A percentile compares a stretch with the other conserved stretches of the same genome.
Evolutionary conservation across 2,888 invertebrate species (phyloP).

Genomic region (Macaria notata): DNA sequence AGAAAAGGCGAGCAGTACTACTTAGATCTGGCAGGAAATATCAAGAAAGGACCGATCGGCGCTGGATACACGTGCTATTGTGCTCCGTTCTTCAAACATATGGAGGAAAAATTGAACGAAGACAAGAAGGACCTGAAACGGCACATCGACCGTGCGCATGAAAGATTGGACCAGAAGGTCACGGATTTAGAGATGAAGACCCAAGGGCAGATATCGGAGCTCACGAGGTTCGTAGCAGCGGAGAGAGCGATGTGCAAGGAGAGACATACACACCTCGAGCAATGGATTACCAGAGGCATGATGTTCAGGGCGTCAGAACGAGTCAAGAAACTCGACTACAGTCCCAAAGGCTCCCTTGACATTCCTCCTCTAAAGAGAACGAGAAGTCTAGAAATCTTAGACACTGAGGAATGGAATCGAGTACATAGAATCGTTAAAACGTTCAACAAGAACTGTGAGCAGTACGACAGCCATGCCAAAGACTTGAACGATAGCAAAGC

Average conservation of each 20-base stretch:
- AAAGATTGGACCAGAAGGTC: conserved; percentile 90
- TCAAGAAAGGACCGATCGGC: conserved; percentile 97
- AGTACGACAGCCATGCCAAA: conserved; percentile 67
- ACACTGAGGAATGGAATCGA: conserved; percentile 64
- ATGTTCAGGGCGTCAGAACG: conserved; percentile 82
- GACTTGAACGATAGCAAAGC: conserved; percentile 65
- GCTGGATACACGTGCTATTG: conserved; percentile 96
- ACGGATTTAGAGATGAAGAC: conserved; percentile 89
- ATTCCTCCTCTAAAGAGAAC: conserved; percentile 85
- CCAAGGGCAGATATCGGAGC: conserved; percentile 86
- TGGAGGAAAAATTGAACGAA: conserved; percentile 91
- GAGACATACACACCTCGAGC: conserved; percentile 85
- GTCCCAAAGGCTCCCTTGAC: conserved; percentile 78
- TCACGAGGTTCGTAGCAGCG: conserved; percentile 85
- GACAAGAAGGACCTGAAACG: conserved; percentile 91
- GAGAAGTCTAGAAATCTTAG: conserved; percentile 86
- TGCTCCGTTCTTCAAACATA: conserved; percentile 93
- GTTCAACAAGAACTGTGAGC: conserved; percentile 65
- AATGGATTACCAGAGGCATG: conserved; percentile 85
- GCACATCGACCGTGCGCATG: conserved; percentile 90
- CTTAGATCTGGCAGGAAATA: conserved; percentile 96
- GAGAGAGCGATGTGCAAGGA: conserved; percentile 84
- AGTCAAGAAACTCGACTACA: conserved; percentile 69
- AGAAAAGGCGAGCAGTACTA: conserved; percentile 96
- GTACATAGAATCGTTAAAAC: conserved; percentile 63